Conservation (phyloP, 2,113 vertebrate species). For the Holacanthus passer region DNA sequence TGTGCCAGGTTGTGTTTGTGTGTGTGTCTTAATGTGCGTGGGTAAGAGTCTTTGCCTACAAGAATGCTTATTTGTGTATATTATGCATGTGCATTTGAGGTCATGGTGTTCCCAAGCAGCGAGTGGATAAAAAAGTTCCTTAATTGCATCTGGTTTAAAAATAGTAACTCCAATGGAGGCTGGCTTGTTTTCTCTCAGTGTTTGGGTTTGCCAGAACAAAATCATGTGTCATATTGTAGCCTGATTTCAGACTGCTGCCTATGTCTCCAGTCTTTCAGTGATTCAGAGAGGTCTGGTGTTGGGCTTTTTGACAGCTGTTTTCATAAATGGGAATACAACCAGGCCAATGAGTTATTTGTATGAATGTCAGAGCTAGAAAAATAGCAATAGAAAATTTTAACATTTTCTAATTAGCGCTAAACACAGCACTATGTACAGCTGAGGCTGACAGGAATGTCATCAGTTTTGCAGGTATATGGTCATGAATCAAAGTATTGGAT, state of each 20-base stretch:
- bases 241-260: neutral
- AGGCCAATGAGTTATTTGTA: neutral
- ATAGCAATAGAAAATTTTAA: neutral
- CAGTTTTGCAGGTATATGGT: neutral
- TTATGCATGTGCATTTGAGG: neutral
- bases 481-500: neutral
- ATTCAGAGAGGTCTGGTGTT: neutral
- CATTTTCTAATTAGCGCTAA: neutral
- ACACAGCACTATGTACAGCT: too few species aligned
- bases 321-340: neutral
- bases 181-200: neutral
- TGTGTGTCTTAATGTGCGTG: neutral
- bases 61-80: neutral
- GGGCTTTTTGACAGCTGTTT: neutral
- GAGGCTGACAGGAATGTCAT: neutral
- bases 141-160: neutral
- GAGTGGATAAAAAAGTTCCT: neutral
- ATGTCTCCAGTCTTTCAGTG: neutral
- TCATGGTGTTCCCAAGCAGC: neutral
- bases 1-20: neutral
- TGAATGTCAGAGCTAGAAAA: neutral
- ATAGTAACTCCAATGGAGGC: too few species aligned
- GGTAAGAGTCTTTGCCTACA: slow-evolving; percentile 3
- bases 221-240: neutral
- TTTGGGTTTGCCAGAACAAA: neutral